These are phyloP conservation scores for Mirounga angustirostris DNA, from an alignment of 2,113 vertebrate genomes.

Conservation along the genomic window DNA sequence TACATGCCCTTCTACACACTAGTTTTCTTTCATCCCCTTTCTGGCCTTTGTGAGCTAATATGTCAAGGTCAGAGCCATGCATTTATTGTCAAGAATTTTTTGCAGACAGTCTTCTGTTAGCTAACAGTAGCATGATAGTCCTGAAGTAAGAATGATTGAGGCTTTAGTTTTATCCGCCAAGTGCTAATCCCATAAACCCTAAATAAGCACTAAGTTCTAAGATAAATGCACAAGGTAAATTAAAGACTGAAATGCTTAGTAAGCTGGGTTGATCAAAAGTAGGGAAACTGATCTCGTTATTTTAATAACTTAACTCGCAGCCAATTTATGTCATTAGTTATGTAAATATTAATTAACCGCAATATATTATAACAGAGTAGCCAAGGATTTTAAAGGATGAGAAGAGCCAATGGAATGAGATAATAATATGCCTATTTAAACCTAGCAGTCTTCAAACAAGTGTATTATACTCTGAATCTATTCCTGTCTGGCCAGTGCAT, in stretches of 20 bases:
- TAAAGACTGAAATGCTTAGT: not conserved
- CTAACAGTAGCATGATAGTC: not conserved
- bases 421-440: not conserved
- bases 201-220: not conserved
- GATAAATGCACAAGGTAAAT: not conserved
- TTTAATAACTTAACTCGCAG: slow-evolving; percentile 50
- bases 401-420: not conserved
- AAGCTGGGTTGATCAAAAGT: not conserved
- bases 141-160: not conserved
- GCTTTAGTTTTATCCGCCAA: not conserved
- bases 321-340: slow-evolving; percentile 25
- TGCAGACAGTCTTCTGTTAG: not conserved
- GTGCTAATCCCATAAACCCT: not conserved
- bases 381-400: slow-evolving; percentile 31
- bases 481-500: not conserved
- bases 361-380: slow-evolving; percentile 14
- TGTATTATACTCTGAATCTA: not conserved
- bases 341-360: not conserved
- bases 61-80: not conserved
- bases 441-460: not conserved
- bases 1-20: not conserved
- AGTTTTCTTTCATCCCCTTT: not conserved
- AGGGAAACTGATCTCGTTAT: not conserved
- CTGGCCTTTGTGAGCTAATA: not conserved
- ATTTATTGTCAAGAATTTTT: not conserved